Evolutionary conservation across 2,113 vertebrate genomes (phyloP).

Genomic region (Solea solea): DNA sequence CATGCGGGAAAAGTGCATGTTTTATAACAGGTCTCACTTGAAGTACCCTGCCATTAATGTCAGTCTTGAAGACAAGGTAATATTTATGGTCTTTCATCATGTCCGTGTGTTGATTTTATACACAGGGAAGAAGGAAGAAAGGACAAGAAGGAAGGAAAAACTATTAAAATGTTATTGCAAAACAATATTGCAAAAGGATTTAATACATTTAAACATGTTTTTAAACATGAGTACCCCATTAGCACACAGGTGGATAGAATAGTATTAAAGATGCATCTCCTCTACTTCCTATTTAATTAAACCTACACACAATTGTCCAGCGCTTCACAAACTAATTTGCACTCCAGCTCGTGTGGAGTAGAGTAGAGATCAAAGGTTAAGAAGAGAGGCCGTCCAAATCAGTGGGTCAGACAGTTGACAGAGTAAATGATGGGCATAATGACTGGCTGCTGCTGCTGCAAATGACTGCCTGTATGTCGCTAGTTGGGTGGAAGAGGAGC

Average conservation of each 20-base stretch:
- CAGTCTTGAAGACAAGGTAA: background rate
- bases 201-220: background rate
- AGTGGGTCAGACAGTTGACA: constrained; percentile 68
- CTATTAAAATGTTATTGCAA: background rate
- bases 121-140: background rate
- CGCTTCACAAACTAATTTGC: constrained; percentile 15
- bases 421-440: constrained; percentile 76
- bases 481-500: constrained; percentile 67
- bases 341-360: constrained; percentile 14
- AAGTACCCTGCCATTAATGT: background rate
- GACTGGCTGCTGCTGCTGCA: constrained; percentile 67
- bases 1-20: background rate
- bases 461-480: constrained; percentile 71
- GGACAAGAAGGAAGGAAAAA: too few relatives aligned
- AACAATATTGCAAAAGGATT: too few relatives aligned
- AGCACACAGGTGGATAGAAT: background rate
- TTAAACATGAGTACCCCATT: background rate
- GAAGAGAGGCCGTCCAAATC: constrained; percentile 68
- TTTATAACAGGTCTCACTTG: background rate
- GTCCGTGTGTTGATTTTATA: background rate
- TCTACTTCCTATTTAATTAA: background rate
- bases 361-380: constrained; percentile 74
- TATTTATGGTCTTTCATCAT: background rate
- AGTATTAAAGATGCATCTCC: background rate
- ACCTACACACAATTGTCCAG: background rate